A percentile compares a stretch with the other conserved stretches of the same genome.
phyloP scores from a whole-genome alignment of 2,113 vertebrate genomes.

The Rhinogobius similis region DNA sequence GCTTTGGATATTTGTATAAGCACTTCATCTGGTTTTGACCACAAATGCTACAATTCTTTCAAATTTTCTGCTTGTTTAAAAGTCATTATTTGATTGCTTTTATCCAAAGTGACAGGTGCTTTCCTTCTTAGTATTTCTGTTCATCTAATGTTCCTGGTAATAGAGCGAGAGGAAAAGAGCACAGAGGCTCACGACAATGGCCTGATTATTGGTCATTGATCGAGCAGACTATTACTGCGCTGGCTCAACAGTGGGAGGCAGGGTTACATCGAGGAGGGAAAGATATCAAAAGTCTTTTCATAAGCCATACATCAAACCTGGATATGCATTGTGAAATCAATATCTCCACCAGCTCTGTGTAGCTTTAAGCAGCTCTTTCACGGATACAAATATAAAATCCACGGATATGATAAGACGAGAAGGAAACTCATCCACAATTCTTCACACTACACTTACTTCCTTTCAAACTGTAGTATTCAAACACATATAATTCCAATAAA shows the following conservation, averaged over 20 bases:
- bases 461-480: conserved; percentile 2
- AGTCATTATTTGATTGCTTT: conserved; percentile 31
- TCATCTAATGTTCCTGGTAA: conserved; percentile 16
- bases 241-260: conserved; percentile 28
- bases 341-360: conserved; percentile 27
- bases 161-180: conserved; percentile 18
- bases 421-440: neutral
- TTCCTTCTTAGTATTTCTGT: conserved; percentile 18
- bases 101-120: conserved; percentile 14
- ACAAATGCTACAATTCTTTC: neutral
- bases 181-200: conserved; percentile 7
- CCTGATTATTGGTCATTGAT: conserved; percentile 59
- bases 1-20: neutral
- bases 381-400: conserved; percentile 25
- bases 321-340: conserved; percentile 46
- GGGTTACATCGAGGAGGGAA: neutral
- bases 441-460: neutral
- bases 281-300: conserved; percentile 46
- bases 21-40: neutral
- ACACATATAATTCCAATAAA: neutral
- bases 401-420: conserved; percentile 16
- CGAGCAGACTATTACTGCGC: conserved; percentile 36
- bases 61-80: conserved; percentile 8
- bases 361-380: conserved; percentile 8
- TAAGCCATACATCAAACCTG: conserved; percentile 48